Evolutionary conservation across 2,888 invertebrate genomes (phyloP).

Genomic region (Candidula unifasciata): DNA sequence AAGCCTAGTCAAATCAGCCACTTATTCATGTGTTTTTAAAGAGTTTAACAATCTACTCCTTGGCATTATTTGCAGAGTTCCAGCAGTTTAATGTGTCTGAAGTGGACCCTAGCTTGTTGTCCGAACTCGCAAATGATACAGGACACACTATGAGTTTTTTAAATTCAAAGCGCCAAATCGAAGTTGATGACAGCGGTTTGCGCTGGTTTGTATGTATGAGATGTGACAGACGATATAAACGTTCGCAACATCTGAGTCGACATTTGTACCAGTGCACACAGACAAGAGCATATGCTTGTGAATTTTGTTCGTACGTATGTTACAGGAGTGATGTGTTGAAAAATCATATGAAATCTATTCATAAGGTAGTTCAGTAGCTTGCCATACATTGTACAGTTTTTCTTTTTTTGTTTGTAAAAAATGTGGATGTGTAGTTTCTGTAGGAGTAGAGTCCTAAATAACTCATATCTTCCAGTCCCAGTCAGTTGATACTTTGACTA

Average conservation of each 20-base stretch:
- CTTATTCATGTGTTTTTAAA: background rate
- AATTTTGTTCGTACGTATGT: conserved; percentile 28
- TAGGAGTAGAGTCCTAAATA: too few species aligned
- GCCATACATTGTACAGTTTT: too few species aligned
- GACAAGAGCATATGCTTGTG: conserved; percentile 25
- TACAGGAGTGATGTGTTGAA: conserved; percentile 29
- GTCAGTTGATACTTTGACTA: too few species aligned
- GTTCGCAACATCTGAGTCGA: conserved; percentile 34
- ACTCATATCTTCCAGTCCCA: too few species aligned
- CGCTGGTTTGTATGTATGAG: conserved; percentile 30
- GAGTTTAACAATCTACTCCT: conserved; percentile 31
- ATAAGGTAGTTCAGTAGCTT: background rate
- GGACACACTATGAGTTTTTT: conserved; percentile 33
- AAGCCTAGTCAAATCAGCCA: background rate
- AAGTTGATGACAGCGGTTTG: conserved; percentile 34
- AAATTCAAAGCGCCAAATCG: conserved; percentile 33
- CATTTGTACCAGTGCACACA: conserved; percentile 29
- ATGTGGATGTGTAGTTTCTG: background rate
- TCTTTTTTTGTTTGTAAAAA: too few species aligned
- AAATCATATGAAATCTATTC: conserved; percentile 17
- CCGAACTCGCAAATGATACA: conserved; percentile 30
- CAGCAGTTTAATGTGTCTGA: conserved; percentile 38
- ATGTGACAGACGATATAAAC: conserved; percentile 23
- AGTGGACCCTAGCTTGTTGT: conserved; percentile 44
- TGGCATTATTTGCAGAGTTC: conserved; percentile 34